Evolutionary conservation across 2,797 vertebrate species (phyloP), one percentile per base, ranked within the genome.

Genomic region (Rhinichthys osculus): DNA sequence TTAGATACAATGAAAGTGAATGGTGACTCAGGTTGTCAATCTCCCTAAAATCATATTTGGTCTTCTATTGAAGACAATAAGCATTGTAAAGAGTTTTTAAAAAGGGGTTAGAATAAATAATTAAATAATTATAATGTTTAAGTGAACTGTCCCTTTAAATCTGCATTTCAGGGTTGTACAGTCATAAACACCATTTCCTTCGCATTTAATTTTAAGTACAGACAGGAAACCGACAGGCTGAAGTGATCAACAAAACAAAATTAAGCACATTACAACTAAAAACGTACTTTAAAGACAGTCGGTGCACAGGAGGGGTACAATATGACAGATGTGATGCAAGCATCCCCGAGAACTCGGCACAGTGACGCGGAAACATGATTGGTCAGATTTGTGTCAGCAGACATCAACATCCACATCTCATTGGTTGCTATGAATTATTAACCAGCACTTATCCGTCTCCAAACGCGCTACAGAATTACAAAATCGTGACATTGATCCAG

Each of bases 361-460:
- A 97, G 94, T 93, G 90, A 92, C 93, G 92, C 94, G 88, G 94
- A 90, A 47, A 90, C 90, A 87, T 92, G 91, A 99, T 98, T 99
- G 98, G 98, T 82, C 91, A 90, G 87, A 70, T 66, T 91, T 78
- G 89, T 93, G 97, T 99, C 98, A 99, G 97, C 97, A 97, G 98
- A 99, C 97, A 99, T 98, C 96, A 97, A 94, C 97, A 96, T 96
- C 96, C 95, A 92, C 91, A 89, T 83, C 90, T 90, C 86, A 99
- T 97, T 98, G 98, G 97, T 0, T 1, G 59, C 38, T 57, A 73
- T 70, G 47, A 70, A 74, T 73, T 66, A 23, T 38, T 33, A 35
- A 38, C 7, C 82, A 59, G 82, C 67, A 14, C 64, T 44, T 78
- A 40, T 69, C 40, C 19, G 17, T 69, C 44, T 81, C 71, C 71